Evolutionary conservation across 2,113 vertebrate species (phyloP).

Genomic region (Cephalopterus ornatus): DNA sequence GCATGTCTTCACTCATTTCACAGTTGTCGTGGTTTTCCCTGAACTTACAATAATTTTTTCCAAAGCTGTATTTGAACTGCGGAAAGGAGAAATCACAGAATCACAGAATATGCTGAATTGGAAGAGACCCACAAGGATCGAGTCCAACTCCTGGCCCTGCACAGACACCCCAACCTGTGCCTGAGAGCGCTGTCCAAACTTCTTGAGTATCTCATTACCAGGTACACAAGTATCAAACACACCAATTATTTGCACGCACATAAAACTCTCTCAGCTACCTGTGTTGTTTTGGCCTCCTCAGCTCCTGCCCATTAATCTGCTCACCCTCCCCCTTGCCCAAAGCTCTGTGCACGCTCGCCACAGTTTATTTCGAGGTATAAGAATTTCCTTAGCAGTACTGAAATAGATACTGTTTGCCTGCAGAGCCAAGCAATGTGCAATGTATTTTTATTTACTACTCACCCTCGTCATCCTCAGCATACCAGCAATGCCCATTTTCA

Average conservation of each 20-base stretch:
- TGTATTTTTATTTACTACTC: constrained; percentile 49
- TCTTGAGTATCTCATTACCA: neutral
- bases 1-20: accelerated
- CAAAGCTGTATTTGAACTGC: neutral
- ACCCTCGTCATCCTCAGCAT: neutral
- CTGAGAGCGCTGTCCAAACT: neutral
- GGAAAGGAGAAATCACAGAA: neutral
- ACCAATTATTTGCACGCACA: neutral
- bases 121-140: neutral
- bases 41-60: neutral
- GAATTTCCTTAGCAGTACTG: constrained; percentile 47
- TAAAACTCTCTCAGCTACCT: neutral
- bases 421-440: constrained; percentile 10
- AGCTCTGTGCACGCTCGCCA: neutral
- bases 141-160: neutral
- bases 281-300: neutral
- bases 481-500: neutral
- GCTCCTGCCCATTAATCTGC: neutral
- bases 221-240: neutral
- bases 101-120: neutral
- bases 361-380: constrained; percentile 38
- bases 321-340: neutral
- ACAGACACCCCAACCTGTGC: neutral
- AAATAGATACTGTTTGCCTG: constrained; percentile 46
- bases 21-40: neutral